These are phyloP conservation scores for Philantomba maxwellii DNA, from an alignment of 2,113 vertebrate species.

Conservation along the genomic window DNA sequence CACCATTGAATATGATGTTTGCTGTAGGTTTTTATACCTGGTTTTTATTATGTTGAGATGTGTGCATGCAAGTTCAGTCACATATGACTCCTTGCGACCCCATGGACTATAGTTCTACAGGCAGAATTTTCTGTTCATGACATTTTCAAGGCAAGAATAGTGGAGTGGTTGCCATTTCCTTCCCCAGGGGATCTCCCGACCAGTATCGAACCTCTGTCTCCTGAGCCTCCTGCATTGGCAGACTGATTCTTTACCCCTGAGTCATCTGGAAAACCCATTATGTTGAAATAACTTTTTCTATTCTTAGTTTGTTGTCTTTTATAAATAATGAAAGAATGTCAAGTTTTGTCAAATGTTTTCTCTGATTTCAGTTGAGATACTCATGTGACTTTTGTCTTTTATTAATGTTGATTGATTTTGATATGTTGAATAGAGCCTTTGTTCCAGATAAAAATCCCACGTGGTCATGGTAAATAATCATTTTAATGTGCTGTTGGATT, in stretches of 20 bases:
- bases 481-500: background rate
- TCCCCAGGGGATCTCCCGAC: background rate
- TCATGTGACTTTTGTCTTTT: background rate
- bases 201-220: background rate
- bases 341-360: background rate
- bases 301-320: background rate
- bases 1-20: background rate
- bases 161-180: background rate
- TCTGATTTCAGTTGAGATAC: background rate
- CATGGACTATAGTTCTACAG: background rate
- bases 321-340: background rate
- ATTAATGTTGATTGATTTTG: background rate
- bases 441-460: background rate
- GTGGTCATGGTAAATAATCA: background rate
- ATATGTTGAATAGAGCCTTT: background rate
- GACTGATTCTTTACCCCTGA: background rate
- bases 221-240: background rate
- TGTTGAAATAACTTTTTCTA: background rate
- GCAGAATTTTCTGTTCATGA: background rate
- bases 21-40: background rate
- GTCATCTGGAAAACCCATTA: background rate
- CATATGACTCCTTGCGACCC: background rate
- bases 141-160: background rate
- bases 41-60: background rate
- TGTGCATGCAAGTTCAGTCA: background rate